These are phyloP conservation scores for Andrena chrysosceles DNA, from an alignment of 2,888 invertebrate species.

Conservation along the genomic window DNA sequence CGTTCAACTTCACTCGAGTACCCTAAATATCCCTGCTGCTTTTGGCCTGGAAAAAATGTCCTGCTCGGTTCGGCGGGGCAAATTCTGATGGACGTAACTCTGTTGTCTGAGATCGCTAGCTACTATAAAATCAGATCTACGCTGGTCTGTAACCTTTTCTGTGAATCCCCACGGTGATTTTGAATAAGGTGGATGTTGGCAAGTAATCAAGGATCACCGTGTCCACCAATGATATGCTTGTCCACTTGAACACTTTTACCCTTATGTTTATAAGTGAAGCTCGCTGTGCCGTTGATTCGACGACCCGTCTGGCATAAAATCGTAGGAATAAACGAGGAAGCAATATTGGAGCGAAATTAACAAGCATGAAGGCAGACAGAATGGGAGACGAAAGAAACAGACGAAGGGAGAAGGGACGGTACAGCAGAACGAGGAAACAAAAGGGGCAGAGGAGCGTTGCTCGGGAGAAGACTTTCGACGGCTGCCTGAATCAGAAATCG, in stretches of 20 bases:
- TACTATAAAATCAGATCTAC: background rate
- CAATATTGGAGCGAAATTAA: slow-evolving; percentile 19
- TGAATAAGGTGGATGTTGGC: background rate
- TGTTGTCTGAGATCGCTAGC: background rate
- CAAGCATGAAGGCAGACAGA: background rate
- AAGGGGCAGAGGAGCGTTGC: slow-evolving; percentile 17
- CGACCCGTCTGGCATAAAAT: background rate
- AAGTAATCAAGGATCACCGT: background rate
- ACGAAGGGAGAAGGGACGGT: slow-evolving; percentile 21
- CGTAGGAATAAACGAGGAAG: slow-evolving; percentile 1
- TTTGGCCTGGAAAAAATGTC: background rate
- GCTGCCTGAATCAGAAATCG: slow-evolving; percentile 72
- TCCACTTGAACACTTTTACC: background rate
- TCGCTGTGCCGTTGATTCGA: background rate
- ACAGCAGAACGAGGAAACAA: slow-evolving; percentile 10
- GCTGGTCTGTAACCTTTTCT: background rate
- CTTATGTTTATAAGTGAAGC: background rate
- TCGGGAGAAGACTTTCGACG: slow-evolving; percentile 56
- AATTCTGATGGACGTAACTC: background rate
- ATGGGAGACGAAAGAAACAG: background rate
- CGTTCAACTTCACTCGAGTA: background rate
- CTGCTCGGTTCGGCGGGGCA: background rate
- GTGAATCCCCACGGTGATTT: background rate
- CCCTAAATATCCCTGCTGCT: background rate
- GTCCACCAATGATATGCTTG: background rate